Evolutionary conservation across 1,140 invertebrate genomes (phyloP), one percentile per base, ranked within the genome.

Genomic region (Chironomus tepperi): DNA sequence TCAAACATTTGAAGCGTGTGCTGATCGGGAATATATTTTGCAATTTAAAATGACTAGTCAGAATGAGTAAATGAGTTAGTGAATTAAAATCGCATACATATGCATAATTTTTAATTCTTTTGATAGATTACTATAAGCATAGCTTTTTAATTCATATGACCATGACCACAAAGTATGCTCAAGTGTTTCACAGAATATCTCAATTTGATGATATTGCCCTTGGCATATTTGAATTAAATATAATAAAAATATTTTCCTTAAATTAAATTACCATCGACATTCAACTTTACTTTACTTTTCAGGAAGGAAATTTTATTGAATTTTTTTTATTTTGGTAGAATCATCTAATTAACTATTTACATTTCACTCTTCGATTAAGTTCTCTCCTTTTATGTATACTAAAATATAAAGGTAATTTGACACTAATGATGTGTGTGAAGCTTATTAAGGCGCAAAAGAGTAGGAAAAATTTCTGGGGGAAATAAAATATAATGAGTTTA

Each of bases 271-370:
- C 2, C 24, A 2, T 34, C 24, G 24, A 57, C 47, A 57, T 57
- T 47, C 9, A 12, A 10, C 42, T 43, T 2, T 47, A 12, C 9
- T 15, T 47, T 15, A 2, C 43, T 47, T 15, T 57, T 57, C 10
- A n/a, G 47, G n/a, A 57, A 57, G 12, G n/a, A 57, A 57, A 34
- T 34, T 34, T 34, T 34, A 34, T 34, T 15, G 47, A 57, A 57
- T n/a, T 12, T 57, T 57, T n/a, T 57, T 57, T n/a, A n/a, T 57
- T 57, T n/a, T 18, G 24, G 18, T 9, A 70, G 24, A 70, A 70
- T 70, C 65, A 70, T 70, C 65, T 70, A 70, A 70, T 70, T 70
- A 70, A 70, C 65, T 70, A 70, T 70, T 70, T 70, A 70, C 65
- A 70, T 70, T 70, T 70, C 65, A 70, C 65, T 57, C 47, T 70